phyloP scores from a whole-genome alignment of 2,888 invertebrate genomes.

The Apodemia hepburni region DNA sequence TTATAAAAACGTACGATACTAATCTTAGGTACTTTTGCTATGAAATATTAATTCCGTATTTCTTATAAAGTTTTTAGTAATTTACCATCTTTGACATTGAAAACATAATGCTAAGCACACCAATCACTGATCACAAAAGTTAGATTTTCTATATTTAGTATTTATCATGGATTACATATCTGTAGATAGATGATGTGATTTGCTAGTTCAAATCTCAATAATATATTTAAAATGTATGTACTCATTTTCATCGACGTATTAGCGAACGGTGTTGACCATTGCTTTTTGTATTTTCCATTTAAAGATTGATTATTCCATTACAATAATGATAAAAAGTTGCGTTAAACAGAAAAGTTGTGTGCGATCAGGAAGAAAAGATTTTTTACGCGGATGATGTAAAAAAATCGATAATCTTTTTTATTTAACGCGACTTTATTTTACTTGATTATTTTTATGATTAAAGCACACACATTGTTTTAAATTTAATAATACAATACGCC shows the following conservation, averaged over 20 bases:
- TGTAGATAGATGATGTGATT: slow-evolving; percentile 78
- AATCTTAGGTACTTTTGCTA: background rate
- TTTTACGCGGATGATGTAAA: background rate
- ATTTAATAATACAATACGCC: slow-evolving; percentile 41
- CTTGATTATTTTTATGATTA: slow-evolving; percentile 21
- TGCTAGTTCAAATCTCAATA: slow-evolving; percentile 78
- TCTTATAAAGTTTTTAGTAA: background rate
- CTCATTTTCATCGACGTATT: slow-evolving; percentile 51
- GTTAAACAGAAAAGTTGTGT: too few relatives aligned
- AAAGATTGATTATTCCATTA: slow-evolving; percentile 17
- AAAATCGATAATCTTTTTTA: background rate
- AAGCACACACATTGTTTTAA: slow-evolving; percentile 31
- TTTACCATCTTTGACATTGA: slow-evolving; percentile 47
- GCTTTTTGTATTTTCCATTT: slow-evolving; percentile 44
- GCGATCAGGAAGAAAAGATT: background rate
- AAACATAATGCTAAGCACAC: slow-evolving; percentile 63
- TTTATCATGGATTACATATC: slow-evolving; percentile 80
- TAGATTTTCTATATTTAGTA: slow-evolving; percentile 75
- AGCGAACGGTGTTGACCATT: slow-evolving; percentile 44
- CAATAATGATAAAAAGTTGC: too few relatives aligned
- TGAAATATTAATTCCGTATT: background rate
- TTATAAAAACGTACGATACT: too few relatives aligned
- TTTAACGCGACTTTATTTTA: slow-evolving; percentile 7
- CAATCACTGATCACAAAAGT: slow-evolving; percentile 59
- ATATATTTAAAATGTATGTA: slow-evolving; percentile 69